Evolutionary conservation across 2,888 invertebrate species (phyloP).

Genomic region (Amorpha juglandis): DNA sequence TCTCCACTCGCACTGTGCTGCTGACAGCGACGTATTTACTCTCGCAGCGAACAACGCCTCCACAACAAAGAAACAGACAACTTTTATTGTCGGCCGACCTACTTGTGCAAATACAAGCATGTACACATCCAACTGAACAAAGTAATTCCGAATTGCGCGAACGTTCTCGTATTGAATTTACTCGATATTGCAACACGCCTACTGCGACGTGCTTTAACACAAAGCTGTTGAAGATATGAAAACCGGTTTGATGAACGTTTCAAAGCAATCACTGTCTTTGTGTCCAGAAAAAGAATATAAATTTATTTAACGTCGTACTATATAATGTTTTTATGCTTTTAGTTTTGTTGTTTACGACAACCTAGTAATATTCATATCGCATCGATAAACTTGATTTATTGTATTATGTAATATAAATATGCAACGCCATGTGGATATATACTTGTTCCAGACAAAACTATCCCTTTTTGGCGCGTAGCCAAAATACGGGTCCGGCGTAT

Average conservation of each 20-base stretch:
- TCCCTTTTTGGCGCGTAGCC: conserved; percentile 62
- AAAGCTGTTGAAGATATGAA: neutral
- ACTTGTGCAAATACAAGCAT: conserved; percentile 10
- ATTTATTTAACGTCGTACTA: conserved; percentile 7
- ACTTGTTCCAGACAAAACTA: conserved; percentile 46
- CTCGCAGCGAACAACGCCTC: conserved; percentile 5
- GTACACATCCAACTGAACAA: conserved; percentile 13
- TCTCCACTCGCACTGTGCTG: conserved; percentile 14
- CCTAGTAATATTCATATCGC: conserved; percentile 20
- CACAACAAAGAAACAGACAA: conserved; percentile 11
- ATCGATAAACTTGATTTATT: conserved; percentile 38
- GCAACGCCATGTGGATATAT: conserved; percentile 7
- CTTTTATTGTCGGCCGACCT: conserved; percentile 22
- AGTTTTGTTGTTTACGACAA: conserved; percentile 16
- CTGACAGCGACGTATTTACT: conserved; percentile 24
- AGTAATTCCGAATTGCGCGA: conserved; percentile 14
- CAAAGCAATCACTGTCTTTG: conserved; percentile 6
- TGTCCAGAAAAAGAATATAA: neutral
- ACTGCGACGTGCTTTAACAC: neutral
- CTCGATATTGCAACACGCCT: conserved; percentile 8
- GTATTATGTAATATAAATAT: conserved; percentile 37
- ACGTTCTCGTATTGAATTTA: conserved; percentile 17
- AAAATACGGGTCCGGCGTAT: conserved; percentile 57
- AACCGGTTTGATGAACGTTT: neutral
- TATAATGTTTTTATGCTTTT: neutral